Evolutionary conservation across 2,888 invertebrate species (phyloP).

Genomic region (Dicranocentrus wangi): DNA sequence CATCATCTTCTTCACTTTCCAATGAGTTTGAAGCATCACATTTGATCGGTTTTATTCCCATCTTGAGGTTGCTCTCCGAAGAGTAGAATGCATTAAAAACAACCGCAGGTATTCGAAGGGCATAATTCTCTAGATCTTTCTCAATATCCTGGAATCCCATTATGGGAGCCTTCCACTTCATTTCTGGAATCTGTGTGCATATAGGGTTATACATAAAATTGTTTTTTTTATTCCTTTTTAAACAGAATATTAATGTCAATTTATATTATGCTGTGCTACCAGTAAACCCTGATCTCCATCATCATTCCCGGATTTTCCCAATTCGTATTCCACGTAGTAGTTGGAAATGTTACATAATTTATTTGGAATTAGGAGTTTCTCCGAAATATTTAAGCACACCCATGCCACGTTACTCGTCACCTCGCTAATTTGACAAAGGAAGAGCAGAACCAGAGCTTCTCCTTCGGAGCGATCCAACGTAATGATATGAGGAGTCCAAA

Average conservation of each 20-base stretch:
- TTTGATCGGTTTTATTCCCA: no score
- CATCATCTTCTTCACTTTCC: no score
- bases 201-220: not conserved
- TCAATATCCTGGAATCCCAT: constrained; percentile 22
- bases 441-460: not conserved
- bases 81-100: constrained; percentile 1
- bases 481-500: constrained; percentile 36
- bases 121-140: constrained; percentile 30
- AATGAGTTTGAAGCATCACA: no score
- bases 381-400: constrained; percentile 24
- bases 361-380: no score
- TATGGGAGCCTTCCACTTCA: constrained; percentile 36
- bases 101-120: constrained; percentile 13
- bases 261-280: not conserved
- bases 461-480: not conserved
- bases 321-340: no score
- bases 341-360: no score
- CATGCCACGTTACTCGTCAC: constrained; percentile 18
- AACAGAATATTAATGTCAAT: no score
- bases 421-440: constrained; percentile 35
- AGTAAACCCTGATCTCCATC: not conserved
- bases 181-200: constrained; percentile 7
- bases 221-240: not conserved
- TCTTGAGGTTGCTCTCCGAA: no score
- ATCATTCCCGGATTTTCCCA: no score